phyloP scores from a whole-genome alignment of 1,140 invertebrate species.

The Dendroctonus ponderosae region DNA sequence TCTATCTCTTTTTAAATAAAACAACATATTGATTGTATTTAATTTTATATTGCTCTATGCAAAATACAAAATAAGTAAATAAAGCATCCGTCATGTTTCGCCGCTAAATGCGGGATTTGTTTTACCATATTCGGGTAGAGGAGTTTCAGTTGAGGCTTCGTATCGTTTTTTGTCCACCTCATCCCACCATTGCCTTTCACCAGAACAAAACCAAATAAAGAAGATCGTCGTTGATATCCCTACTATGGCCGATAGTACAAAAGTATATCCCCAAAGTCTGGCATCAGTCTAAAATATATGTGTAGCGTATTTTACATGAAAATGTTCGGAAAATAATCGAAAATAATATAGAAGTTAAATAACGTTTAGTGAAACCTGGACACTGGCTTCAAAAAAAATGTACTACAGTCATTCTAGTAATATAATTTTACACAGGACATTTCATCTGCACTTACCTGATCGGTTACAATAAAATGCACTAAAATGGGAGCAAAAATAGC shows the following conservation, averaged over 20 bases:
- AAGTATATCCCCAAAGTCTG: slow-evolving; percentile 22
- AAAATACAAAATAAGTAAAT: too few species aligned
- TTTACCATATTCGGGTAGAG: not conserved
- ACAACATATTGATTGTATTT: too few species aligned
- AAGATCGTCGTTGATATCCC: not conserved
- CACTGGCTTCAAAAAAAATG: not conserved
- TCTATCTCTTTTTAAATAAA: too few species aligned
- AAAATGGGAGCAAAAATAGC: slow-evolving; percentile 69
- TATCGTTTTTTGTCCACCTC: slow-evolving; percentile 13
- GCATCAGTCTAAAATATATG: slow-evolving; percentile 18
- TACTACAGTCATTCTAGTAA: too few species aligned
- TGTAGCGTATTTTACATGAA: not conserved
- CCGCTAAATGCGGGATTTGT: slow-evolving; percentile 13
- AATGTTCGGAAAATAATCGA: too few species aligned
- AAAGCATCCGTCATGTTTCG: not conserved
- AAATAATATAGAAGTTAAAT: too few species aligned
- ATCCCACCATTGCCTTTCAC: slow-evolving; percentile 34
- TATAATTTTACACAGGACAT: not conserved
- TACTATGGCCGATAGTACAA: slow-evolving; percentile 20
- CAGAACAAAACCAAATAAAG: slow-evolving; percentile 19
- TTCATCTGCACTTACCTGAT: slow-evolving; percentile 54
- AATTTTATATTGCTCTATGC: too few species aligned
- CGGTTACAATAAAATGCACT: slow-evolving; percentile 62
- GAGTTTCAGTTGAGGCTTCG: not conserved
- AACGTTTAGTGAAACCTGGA: not conserved